Evolutionary conservation across 2,888 invertebrate species (phyloP).

Genomic region (Xanthia togata): DNA sequence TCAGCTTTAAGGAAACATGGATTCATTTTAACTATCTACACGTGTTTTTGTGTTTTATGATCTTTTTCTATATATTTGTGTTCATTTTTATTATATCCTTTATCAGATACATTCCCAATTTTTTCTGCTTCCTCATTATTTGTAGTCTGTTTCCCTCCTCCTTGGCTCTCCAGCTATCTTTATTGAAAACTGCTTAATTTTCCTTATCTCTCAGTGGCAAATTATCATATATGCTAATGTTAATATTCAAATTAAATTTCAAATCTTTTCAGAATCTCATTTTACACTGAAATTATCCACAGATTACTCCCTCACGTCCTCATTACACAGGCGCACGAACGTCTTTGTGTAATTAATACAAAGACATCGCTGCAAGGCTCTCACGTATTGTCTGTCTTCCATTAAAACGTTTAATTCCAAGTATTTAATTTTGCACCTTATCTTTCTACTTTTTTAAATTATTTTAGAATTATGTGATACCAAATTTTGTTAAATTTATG

Average conservation of each 20-base stretch:
- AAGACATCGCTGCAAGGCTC: conserved; percentile 56
- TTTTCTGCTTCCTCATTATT: background rate
- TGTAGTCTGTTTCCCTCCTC: background rate
- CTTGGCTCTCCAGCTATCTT: background rate
- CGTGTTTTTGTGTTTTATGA: background rate
- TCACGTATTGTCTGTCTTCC: conserved; percentile 70
- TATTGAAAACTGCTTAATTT: background rate
- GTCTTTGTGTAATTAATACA: conserved; percentile 64
- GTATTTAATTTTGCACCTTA: conserved; percentile 33
- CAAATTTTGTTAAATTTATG: background rate
- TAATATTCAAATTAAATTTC: conserved; percentile 15
- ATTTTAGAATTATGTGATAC: background rate
- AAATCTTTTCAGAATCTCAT: conserved; percentile 15
- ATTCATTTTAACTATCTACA: background rate
- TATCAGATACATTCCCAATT: too few relatives aligned
- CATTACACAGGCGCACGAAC: conserved; percentile 52
- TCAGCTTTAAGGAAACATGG: conserved; percentile 24
- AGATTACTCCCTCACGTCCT: conserved; percentile 50
- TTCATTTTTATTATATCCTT: background rate
- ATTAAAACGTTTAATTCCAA: conserved; percentile 67
- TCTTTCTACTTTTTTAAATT: conserved; percentile 24
- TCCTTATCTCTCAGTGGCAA: background rate
- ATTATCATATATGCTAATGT: background rate
- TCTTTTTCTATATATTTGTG: background rate
- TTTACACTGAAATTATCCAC: conserved; percentile 29